Conservation (phyloP, 1,140 invertebrate species). For the Andricus grossulariae region DNA sequence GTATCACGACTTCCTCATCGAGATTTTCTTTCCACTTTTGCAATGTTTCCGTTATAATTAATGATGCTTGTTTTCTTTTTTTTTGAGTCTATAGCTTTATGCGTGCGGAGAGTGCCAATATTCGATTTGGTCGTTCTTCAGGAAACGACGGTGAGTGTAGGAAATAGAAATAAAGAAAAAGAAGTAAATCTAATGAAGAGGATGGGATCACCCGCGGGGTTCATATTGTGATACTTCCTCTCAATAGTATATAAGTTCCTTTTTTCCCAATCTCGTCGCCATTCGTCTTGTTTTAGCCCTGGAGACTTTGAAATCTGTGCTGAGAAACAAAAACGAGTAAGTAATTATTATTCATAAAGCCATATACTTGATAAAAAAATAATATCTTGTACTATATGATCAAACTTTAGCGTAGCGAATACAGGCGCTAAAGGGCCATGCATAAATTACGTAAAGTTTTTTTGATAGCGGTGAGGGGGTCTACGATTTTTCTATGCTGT, state of each 20-base stretch:
- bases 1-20: too few relatives aligned
- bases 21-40: too few relatives aligned
- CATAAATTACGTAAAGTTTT: too few relatives aligned
- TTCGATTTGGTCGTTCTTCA: background rate
- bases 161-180: conserved; percentile 54
- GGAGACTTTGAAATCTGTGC: background rate
- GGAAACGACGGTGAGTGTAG: conserved; percentile 49
- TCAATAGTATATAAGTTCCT: conserved; percentile 53
- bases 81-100: background rate
- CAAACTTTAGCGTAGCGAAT: too few relatives aligned
- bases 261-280: conserved; percentile 43
- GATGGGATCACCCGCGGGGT: conserved; percentile 24
- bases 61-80: background rate
- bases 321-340: background rate
- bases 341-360: background rate
- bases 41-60: too few relatives aligned
- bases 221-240: conserved; percentile 13
- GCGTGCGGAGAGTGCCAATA: conserved; percentile 9
- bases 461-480: too few relatives aligned
- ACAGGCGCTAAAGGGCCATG: too few relatives aligned
- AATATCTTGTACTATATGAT: too few relatives aligned
- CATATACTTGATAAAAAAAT: background rate
- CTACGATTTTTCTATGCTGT: too few relatives aligned
- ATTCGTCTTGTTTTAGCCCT: conserved; percentile 55
- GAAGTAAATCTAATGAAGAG: conserved; percentile 45